Base-by-base conservation (phyloP, 2,797 vertebrate species). In the Anomalospiza imberbis region DNA sequence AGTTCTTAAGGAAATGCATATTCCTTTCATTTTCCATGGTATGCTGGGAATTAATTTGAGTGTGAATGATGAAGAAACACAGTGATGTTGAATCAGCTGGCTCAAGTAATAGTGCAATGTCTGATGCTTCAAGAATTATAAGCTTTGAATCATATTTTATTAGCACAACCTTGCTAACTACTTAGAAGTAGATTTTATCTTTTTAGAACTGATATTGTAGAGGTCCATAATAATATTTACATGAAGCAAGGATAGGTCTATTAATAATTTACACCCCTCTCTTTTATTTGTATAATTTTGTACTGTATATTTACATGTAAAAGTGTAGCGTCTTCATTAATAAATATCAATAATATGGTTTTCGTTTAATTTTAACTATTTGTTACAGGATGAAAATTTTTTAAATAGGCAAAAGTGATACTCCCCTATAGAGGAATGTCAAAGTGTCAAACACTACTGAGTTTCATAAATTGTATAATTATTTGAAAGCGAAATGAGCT, bases 91-190 rank as follows among this genome's bases (percentile, higher is more conserved):
- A 96, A 97, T 97, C 97, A 97, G 96, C 96, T 97, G 97, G 98
- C 97, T 98, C 89, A 93, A 97, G 95, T 98, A 98, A 98, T 96
- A 97, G 98, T 98, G 98, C 98, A 98, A 98, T 98, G 98, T 98
- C 97, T 96, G 96, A 97, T 94, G 97, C 97, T 98, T 98, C 95
- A 95, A 97, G 98, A 98, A 95, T 96, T 97, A 96, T 91, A 97
- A 97, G 96, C 96, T 97, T 97, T 94, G 95, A 97, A 98, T 98
- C 98, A 97, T 98, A 98, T 98, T 98, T 97, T 98, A 98, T 97
- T 98, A 98, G 98, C 98, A 99, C 98, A 98, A 98, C 97, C 97
- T 98, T 98, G 97, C 98, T 98, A 98, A 98, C 98, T 98, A 98
- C 97, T 96, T 97, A 98, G 98, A 97, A 96, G 97, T 98, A 97